These are phyloP conservation scores for Isotomurus palustris DNA, from an alignment of 2,888 invertebrate genomes.

Conservation along the genomic window DNA sequence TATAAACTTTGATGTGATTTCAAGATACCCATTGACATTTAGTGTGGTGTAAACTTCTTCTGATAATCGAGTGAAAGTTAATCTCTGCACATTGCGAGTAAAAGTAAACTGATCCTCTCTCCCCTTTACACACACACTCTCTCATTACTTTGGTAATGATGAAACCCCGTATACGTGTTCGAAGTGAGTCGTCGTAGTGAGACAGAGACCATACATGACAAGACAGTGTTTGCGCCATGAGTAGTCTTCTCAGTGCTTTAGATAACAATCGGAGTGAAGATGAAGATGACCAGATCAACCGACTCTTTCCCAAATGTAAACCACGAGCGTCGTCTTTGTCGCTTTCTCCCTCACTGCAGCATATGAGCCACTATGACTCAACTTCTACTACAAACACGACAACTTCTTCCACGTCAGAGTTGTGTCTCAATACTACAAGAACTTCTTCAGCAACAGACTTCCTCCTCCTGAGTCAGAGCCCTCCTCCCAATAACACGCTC, in stretches of 20 bases:
- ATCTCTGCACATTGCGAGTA: no score
- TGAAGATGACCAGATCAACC: constrained; percentile 68
- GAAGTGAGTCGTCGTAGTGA: constrained; percentile 2
- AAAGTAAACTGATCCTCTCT: no score
- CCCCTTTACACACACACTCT: no score
- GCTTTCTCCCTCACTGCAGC: constrained; percentile 33
- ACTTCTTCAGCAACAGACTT: neutral
- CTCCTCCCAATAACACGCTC: neutral
- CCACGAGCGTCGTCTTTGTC: constrained; percentile 54
- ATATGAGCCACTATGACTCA: constrained; percentile 9
- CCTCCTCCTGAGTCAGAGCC: neutral
- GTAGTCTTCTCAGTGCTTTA: constrained; percentile 50
- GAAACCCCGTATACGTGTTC: no score
- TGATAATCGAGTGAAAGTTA: no score
- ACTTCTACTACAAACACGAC: neutral
- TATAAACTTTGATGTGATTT: no score
- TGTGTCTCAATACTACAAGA: constrained; percentile 7
- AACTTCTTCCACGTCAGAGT: constrained; percentile 3
- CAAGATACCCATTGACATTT: no score
- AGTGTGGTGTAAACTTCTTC: no score
- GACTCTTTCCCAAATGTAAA: constrained; percentile 81
- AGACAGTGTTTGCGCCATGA: constrained; percentile 46
- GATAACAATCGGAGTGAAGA: constrained; percentile 50
- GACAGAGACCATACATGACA: constrained; percentile 3
- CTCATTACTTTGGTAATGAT: no score